Percentiles rank a stretch among this genome's conserved stretches.
Evolutionary conservation across 2,888 invertebrate genomes (phyloP).

Genomic region (Zaprionus obscuricornis): DNA sequence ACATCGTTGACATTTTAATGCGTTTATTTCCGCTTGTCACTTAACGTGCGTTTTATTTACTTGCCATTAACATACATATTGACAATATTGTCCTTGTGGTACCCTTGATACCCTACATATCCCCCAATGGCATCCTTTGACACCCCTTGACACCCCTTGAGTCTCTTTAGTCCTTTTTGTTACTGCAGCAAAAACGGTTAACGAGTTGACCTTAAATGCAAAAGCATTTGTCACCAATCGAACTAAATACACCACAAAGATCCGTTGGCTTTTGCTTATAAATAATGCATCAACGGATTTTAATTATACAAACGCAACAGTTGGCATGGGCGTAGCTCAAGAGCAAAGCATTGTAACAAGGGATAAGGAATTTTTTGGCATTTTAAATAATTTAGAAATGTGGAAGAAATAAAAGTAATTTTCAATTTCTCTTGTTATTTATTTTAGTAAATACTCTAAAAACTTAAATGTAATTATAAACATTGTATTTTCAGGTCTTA

Average conservation of each 20-base stretch:
- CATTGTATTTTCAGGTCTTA: too few species aligned
- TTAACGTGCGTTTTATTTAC: constrained; percentile 43
- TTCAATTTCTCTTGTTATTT: too few species aligned
- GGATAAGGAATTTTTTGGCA: too few species aligned
- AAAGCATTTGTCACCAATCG: constrained; percentile 34
- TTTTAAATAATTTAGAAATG: too few species aligned
- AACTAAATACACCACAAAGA: constrained; percentile 11
- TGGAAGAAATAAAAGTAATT: too few species aligned
- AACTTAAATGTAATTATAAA: too few species aligned
- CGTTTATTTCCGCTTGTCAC: constrained; percentile 61
- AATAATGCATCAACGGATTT: constrained; percentile 65
- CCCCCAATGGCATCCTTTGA: too few species aligned
- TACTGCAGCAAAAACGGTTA: too few species aligned
- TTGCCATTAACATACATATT: constrained; percentile 53
- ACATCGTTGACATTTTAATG: constrained; percentile 68
- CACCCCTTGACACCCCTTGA: too few species aligned
- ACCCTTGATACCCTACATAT: constrained; percentile 3
- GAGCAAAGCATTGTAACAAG: too few species aligned
- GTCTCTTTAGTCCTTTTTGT: too few species aligned
- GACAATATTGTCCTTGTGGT: constrained; percentile 9
- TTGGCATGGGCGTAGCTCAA: not conserved
- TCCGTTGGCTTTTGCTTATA: constrained; percentile 37
- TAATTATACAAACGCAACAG: constrained; percentile 65
- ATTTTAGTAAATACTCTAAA: too few species aligned
- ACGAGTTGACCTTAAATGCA: constrained; percentile 34